Conservation (phyloP, 1,140 invertebrate species). For the Ips nitidus region DNA sequence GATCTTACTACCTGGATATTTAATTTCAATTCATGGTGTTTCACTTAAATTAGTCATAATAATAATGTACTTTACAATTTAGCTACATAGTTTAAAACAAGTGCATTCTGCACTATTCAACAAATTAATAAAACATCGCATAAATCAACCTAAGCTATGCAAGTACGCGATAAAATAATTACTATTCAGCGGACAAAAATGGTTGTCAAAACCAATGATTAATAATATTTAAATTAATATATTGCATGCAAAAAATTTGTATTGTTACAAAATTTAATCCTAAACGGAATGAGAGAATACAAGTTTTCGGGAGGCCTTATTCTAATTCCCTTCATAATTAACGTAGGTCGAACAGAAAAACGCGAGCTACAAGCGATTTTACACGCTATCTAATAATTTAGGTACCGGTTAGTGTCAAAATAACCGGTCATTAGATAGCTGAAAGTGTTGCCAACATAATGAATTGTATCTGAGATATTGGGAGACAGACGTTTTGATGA, state of each 20-base stretch:
- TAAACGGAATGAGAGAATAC: neutral
- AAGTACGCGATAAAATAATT: no score
- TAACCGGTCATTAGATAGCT: conserved; percentile 3
- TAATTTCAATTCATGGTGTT: no score
- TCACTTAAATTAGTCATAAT: no score
- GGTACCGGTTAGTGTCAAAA: conserved; percentile 1
- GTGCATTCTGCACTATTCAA: no score
- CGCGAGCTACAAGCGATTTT: conserved; percentile 3
- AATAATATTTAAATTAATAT: neutral
- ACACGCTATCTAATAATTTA: conserved; percentile 2
- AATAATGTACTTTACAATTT: no score
- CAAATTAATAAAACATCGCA: no score
- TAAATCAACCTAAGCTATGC: no score
- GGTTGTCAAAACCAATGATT: neutral
- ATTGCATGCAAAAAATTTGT: neutral
- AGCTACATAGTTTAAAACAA: no score
- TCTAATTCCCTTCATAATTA: conserved; percentile 1
- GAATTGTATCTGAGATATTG: neutral
- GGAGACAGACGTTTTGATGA: neutral
- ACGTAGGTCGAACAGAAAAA: neutral
- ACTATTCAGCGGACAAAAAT: neutral
- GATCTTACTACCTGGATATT: no score
- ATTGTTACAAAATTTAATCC: neutral
- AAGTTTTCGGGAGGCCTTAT: neutral
- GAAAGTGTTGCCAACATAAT: neutral